These are phyloP conservation scores for Brachyptera putata DNA, from an alignment of 2,888 invertebrate species.

Conservation along the genomic window DNA sequence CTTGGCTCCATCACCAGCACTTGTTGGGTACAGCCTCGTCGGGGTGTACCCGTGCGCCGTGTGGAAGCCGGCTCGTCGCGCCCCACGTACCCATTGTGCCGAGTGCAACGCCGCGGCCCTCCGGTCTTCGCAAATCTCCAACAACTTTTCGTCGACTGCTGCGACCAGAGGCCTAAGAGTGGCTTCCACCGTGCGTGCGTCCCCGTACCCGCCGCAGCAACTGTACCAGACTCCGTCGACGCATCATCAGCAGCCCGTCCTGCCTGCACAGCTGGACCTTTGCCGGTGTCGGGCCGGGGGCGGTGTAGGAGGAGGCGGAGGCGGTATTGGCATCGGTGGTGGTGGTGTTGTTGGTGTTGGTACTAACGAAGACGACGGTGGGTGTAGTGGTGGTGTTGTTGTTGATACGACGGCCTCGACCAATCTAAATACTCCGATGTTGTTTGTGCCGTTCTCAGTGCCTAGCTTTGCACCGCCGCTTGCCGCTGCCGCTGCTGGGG, in stretches of 20 bases:
- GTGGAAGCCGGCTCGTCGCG: constrained; percentile 44
- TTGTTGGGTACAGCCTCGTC: constrained; percentile 51
- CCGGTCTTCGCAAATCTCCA: neutral
- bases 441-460: constrained; percentile 49
- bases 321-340: constrained; percentile 22
- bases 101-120: too few relatives aligned
- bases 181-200: constrained; percentile 38
- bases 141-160: constrained; percentile 5
- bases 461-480: constrained; percentile 45
- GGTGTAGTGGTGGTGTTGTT: constrained; percentile 23
- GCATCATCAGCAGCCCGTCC: constrained; percentile 12
- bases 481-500: constrained; percentile 27
- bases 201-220: constrained; percentile 38
- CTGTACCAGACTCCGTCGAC: constrained; percentile 26
- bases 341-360: too few relatives aligned
- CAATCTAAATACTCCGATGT: constrained; percentile 42
- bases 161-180: constrained; percentile 34
- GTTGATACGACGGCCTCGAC: constrained; percentile 26
- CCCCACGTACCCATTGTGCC: neutral
- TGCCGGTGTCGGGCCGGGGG: constrained; percentile 29
- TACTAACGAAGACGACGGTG: constrained; percentile 29
- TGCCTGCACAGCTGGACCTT: constrained; percentile 27
- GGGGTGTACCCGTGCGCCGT: constrained; percentile 54
- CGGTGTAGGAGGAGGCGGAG: constrained; percentile 27
- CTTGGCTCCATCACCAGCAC: constrained; percentile 32